phyloP scores from a whole-genome alignment of 2,113 vertebrate species.

The Cryptotis parvus region DNA sequence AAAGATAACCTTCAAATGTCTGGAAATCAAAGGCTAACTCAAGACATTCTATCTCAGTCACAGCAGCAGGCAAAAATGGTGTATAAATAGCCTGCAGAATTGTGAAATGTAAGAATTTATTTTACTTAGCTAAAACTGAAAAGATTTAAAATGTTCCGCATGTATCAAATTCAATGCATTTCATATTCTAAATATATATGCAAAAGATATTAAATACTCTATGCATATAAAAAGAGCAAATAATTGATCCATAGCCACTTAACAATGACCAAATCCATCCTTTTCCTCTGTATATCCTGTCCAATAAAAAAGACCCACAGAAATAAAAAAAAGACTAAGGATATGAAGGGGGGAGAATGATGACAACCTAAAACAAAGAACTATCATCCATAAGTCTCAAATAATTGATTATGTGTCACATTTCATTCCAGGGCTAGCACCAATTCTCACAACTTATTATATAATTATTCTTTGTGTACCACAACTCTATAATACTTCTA shows the following conservation, averaged over 20 bases:
- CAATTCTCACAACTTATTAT: too few relatives aligned
- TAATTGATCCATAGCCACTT: background rate
- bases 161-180: slow-evolving; percentile 16
- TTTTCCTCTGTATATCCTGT: background rate
- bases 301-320: slow-evolving; percentile 4
- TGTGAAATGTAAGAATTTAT: slow-evolving; percentile 7
- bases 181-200: background rate
- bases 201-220: background rate
- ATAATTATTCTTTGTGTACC: background rate
- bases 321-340: background rate
- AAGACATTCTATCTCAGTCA: background rate
- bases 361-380: background rate
- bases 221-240: background rate
- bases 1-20: background rate
- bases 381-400: background rate
- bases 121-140: slow-evolving; percentile 46
- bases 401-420: background rate
- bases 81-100: background rate
- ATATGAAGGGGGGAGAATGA: background rate
- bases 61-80: background rate
- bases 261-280: slow-evolving; percentile 17
- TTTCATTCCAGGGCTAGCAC: background rate
- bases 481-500: background rate
- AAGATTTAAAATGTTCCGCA: background rate
- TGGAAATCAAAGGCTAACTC: slow-evolving; percentile 23